Conservation (phyloP, 2,797 vertebrate genomes). For the Neosilurus mollespiculum region DNA sequence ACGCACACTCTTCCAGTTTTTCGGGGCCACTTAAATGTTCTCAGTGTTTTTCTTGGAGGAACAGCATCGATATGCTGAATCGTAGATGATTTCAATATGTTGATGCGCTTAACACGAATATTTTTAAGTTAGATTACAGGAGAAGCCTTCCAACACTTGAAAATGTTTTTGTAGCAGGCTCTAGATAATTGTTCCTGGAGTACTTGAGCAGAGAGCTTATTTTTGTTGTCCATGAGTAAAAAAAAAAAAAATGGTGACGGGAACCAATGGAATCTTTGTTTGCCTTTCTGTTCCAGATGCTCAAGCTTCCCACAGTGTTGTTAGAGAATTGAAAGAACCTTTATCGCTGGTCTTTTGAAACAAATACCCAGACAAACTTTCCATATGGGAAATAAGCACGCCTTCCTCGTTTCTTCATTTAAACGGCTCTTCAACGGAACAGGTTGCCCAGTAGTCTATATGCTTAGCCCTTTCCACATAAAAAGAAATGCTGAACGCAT, state of each 20-base stretch:
- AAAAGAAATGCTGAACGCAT: background rate
- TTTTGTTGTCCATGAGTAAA: slow-evolving; percentile 35
- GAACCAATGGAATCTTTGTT: slow-evolving; percentile 24
- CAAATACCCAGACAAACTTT: slow-evolving; percentile 19
- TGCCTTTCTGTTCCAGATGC: slow-evolving; percentile 44
- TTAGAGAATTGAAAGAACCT: background rate
- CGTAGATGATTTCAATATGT: background rate
- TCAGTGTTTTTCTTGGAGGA: background rate
- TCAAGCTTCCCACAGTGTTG: slow-evolving; percentile 1
- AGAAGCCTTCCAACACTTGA: background rate
- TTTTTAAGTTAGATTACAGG: background rate
- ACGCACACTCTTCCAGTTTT: background rate
- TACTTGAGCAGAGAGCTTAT: background rate
- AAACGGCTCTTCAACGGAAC: background rate
- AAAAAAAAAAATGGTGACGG: slow-evolving; percentile 21
- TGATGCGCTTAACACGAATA: background rate
- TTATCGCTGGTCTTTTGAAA: slow-evolving; percentile 12
- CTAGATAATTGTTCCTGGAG: background rate
- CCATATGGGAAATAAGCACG: slow-evolving; percentile 15
- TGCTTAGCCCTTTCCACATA: background rate
- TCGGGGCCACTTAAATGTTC: background rate
- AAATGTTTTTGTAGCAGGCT: background rate
- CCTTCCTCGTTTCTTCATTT: background rate
- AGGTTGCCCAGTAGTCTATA: slow-evolving; percentile 14
- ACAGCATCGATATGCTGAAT: background rate